These are phyloP conservation scores for Ernsta delagoae DNA, from an alignment of 2,888 invertebrate genomes.

Conservation along the genomic window DNA sequence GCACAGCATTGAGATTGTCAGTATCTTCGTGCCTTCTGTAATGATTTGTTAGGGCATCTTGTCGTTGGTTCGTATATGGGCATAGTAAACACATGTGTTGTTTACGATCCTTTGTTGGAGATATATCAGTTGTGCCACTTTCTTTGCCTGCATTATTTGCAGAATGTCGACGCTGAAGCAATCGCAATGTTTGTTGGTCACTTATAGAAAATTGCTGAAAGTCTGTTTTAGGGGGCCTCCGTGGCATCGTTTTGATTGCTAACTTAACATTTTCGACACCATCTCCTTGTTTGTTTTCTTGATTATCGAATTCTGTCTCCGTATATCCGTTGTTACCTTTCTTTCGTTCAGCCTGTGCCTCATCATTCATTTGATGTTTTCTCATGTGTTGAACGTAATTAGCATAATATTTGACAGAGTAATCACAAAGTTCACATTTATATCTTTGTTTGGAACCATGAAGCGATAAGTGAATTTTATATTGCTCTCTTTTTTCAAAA, in stretches of 20 bases:
- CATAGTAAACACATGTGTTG: constrained; percentile 90
- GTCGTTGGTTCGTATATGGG: constrained; percentile 90
- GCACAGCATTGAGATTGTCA: constrained; percentile 52
- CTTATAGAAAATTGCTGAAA: constrained; percentile 85
- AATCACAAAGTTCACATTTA: constrained; percentile 93
- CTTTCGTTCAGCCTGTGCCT: constrained; percentile 86
- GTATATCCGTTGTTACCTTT: constrained; percentile 59
- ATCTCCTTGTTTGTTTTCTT: constrained; percentile 60
- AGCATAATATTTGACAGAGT: constrained; percentile 94
- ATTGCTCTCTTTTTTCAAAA: constrained; percentile 93
- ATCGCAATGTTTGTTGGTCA: constrained; percentile 86
- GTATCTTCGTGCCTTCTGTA: constrained; percentile 87
- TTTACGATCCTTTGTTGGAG: constrained; percentile 84
- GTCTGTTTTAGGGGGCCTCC: constrained; percentile 70
- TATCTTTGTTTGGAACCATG: constrained; percentile 94
- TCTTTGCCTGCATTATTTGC: constrained; percentile 70
- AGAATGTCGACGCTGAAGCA: constrained; percentile 82
- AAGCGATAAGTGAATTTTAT: constrained; percentile 91
- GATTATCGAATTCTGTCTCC: constrained; percentile 54
- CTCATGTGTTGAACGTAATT: constrained; percentile 93
- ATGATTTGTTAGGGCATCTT: constrained; percentile 90
- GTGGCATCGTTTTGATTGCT: constrained; percentile 79
- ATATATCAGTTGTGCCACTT: constrained; percentile 63
- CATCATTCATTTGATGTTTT: constrained; percentile 90
- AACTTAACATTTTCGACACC: constrained; percentile 68